Evolutionary conservation across 2,888 invertebrate genomes (phyloP).

Genomic region (Callimorpha dominula): DNA sequence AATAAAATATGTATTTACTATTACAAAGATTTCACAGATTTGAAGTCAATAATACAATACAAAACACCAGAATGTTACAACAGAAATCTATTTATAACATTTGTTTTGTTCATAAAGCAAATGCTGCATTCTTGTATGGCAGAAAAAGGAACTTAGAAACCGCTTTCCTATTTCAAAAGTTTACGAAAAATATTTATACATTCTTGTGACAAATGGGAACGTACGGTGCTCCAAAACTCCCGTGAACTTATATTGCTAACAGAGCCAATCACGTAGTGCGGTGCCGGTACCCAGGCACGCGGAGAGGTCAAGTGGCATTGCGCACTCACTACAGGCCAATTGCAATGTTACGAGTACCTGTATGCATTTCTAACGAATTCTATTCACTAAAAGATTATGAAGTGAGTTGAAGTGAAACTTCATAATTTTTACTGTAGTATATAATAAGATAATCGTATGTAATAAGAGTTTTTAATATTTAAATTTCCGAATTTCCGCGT

Average conservation of each 20-base stretch:
- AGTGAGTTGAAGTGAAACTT: conserved; percentile 16
- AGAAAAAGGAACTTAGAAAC: conserved; percentile 34
- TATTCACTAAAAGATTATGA: conserved; percentile 51
- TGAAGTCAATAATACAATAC: conserved; percentile 31
- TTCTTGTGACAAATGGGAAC: conserved; percentile 50
- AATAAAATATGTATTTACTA: too few relatives aligned
- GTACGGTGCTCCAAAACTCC: conserved; percentile 38
- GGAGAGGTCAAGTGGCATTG: conserved; percentile 54
- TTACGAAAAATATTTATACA: conserved; percentile 53
- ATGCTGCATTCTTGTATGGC: conserved; percentile 35
- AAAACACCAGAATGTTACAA: conserved; percentile 24
- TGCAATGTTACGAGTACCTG: conserved; percentile 48
- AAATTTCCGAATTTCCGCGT: too few relatives aligned
- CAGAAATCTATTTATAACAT: conserved; percentile 30
- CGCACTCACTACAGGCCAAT: conserved; percentile 48
- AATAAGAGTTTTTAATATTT: too few relatives aligned
- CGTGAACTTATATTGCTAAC: conserved; percentile 45
- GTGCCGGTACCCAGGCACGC: conserved; percentile 31
- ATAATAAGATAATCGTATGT: too few relatives aligned
- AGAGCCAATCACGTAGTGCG: conserved; percentile 56
- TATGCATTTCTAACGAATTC: conserved; percentile 53
- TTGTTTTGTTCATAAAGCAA: conserved; percentile 41
- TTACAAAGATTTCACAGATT: conserved; percentile 1
- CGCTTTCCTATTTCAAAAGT: conserved; percentile 40
- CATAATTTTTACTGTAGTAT: neutral